Evolutionary conservation across 2,797 vertebrate species (phyloP).

Genomic region (Eremophila alpestris): DNA sequence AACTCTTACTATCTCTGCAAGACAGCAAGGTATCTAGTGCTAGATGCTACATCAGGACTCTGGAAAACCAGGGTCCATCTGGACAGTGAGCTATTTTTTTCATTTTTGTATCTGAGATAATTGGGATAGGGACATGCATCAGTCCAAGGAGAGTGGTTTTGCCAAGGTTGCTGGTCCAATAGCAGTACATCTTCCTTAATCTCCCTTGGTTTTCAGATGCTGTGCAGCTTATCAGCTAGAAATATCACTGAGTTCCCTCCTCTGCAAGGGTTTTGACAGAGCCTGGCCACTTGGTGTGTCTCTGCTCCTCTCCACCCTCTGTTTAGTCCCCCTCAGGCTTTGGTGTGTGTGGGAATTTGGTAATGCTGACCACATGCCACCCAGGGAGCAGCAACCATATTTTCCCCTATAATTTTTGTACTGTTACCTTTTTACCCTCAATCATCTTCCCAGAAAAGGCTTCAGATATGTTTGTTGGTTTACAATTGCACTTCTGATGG

Average conservation of each 20-base stretch:
- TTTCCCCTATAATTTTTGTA: background rate
- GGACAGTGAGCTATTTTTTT: background rate
- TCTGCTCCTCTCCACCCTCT: background rate
- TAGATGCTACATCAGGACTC: background rate
- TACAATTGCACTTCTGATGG: background rate
- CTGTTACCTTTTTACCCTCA: background rate
- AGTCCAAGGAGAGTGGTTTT: background rate
- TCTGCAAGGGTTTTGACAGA: background rate
- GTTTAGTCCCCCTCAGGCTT: background rate
- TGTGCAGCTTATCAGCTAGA: background rate
- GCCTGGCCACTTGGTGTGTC: background rate
- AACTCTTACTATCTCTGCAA: background rate
- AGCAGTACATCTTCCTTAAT: background rate
- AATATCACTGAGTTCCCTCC: background rate
- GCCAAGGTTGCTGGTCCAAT: background rate
- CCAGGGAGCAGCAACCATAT: background rate
- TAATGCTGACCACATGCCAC: rapidly evolving
- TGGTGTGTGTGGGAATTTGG: background rate
- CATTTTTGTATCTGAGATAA: background rate
- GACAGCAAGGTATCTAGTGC: too few species aligned
- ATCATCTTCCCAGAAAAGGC: background rate
- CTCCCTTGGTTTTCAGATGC: background rate
- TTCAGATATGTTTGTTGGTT: background rate
- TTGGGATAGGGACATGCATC: background rate
- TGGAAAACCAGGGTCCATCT: background rate